A percentile compares a stretch with the other conserved stretches of the same genome.
Evolutionary conservation across 2,113 vertebrate genomes (phyloP).

Genomic region (Macrotus californicus): DNA sequence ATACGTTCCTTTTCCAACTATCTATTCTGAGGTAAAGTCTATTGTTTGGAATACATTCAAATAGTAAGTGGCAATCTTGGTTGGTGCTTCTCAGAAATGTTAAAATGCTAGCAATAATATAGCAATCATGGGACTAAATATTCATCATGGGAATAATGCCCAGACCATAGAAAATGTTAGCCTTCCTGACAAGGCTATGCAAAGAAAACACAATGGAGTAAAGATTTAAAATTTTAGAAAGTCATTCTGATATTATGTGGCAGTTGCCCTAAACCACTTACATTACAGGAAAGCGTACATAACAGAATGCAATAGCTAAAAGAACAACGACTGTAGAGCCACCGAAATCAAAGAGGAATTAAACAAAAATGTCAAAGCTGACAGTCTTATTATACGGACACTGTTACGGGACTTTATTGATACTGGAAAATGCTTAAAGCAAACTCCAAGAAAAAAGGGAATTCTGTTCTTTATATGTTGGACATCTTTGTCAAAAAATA

Average conservation of each 20-base stretch:
- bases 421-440: constrained; percentile 29
- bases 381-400: neutral
- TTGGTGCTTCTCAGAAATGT: constrained; percentile 56
- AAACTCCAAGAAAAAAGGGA: constrained; percentile 27
- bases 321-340: neutral
- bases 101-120: constrained; percentile 50
- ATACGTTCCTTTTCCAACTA: constrained; percentile 35
- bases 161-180: constrained; percentile 42
- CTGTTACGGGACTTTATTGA: neutral
- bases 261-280: constrained; percentile 49
- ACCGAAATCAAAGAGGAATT: constrained; percentile 37
- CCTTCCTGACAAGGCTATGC: constrained; percentile 24
- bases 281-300: constrained; percentile 22
- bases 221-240: constrained; percentile 42
- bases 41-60: constrained; percentile 25
- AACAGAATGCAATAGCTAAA: constrained; percentile 29
- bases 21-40: constrained; percentile 17
- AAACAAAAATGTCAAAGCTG: constrained; percentile 25
- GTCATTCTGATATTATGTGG: constrained; percentile 39
- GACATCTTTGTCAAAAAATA: neutral
- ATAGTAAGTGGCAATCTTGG: constrained; percentile 37
- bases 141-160: constrained; percentile 40
- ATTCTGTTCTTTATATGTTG: neutral
- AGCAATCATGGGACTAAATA: constrained; percentile 35
- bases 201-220: constrained; percentile 36